Percentiles rank a stretch among this genome's conserved stretches.
phyloP scores from a whole-genome alignment of 2,888 invertebrate genomes.

The Zonitis immaculata region DNA sequence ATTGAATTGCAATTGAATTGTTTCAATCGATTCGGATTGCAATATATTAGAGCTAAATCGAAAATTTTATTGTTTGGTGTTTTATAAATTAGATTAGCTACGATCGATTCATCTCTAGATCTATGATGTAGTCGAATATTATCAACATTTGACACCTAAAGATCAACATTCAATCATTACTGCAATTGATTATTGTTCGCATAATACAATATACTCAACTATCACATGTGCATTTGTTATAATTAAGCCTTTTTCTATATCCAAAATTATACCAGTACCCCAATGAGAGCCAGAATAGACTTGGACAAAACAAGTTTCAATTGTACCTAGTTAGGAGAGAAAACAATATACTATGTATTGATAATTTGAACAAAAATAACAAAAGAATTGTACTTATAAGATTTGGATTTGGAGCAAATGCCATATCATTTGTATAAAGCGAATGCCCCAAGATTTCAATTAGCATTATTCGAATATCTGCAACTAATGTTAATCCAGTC shows the following conservation, averaged over 20 bases:
- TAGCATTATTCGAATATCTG: slow-evolving; percentile 50
- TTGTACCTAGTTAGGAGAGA: slow-evolving; percentile 37
- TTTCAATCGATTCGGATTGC: slow-evolving; percentile 39
- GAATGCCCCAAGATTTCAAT: slow-evolving; percentile 16
- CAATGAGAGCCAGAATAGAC: slow-evolving; percentile 57
- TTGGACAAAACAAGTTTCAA: slow-evolving; percentile 53
- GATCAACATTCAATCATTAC: too few species aligned
- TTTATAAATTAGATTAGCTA: slow-evolving; percentile 52
- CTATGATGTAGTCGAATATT: slow-evolving; percentile 13
- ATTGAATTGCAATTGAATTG: slow-evolving; percentile 2
- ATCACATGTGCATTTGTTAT: slow-evolving; percentile 62
- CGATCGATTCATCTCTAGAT: background rate
- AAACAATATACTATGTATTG: too few species aligned
- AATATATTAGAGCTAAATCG: slow-evolving; percentile 51
- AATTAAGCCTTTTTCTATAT: slow-evolving; percentile 49
- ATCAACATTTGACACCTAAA: too few species aligned
- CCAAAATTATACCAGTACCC: slow-evolving; percentile 58
- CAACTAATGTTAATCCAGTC: slow-evolving; percentile 58
- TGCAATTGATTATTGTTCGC: background rate
- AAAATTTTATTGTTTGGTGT: slow-evolving; percentile 50
- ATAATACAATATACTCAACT: slow-evolving; percentile 25
- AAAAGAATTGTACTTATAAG: too few species aligned
- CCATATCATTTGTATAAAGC: background rate
- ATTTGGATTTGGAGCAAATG: background rate
- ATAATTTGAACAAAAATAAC: too few species aligned